Percentiles rank a stretch among this genome's conserved stretches.
Conservation (phyloP, 2,113 vertebrate genomes). For the Oostethus manadensis region DNA sequence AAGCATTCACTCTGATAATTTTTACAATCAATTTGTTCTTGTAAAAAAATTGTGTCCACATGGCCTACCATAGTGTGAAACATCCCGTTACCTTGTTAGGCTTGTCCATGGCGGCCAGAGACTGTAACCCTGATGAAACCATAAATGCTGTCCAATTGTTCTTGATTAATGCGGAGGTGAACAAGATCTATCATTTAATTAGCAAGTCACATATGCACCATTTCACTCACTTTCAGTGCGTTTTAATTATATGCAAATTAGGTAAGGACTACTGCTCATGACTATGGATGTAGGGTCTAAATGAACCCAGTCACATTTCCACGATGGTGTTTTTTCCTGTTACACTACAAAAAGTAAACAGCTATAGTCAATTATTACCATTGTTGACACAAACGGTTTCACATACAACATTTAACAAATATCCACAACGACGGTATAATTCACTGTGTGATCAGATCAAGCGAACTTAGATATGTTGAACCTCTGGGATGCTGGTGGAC, state of each 20-base stretch:
- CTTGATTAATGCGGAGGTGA: conserved; percentile 12
- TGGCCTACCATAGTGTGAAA: background rate
- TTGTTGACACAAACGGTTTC: too few relatives aligned
- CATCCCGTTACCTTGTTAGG: background rate
- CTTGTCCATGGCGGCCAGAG: background rate
- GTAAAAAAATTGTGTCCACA: background rate
- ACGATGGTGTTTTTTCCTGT: too few relatives aligned
- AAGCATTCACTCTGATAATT: background rate
- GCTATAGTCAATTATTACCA: too few relatives aligned
- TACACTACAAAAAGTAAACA: too few relatives aligned
- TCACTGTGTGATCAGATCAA: too few relatives aligned
- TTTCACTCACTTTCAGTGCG: conserved; percentile 38
- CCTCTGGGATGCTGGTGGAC: too few relatives aligned
- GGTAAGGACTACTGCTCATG: conserved; percentile 20
- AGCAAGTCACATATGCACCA: conserved; percentile 17
- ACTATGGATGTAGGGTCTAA: conserved; percentile 14
- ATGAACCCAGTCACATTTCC: conserved; percentile 9
- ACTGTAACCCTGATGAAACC: background rate
- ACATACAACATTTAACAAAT: too few relatives aligned
- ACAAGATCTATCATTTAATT: conserved; percentile 28
- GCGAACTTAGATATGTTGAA: too few relatives aligned
- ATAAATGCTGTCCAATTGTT: background rate
- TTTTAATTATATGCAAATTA: conserved; percentile 56
- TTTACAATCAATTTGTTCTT: background rate
- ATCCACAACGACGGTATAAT: too few relatives aligned